phyloP scores from a whole-genome alignment of 2,113 vertebrate species.

The Copsychus sechellarum region DNA sequence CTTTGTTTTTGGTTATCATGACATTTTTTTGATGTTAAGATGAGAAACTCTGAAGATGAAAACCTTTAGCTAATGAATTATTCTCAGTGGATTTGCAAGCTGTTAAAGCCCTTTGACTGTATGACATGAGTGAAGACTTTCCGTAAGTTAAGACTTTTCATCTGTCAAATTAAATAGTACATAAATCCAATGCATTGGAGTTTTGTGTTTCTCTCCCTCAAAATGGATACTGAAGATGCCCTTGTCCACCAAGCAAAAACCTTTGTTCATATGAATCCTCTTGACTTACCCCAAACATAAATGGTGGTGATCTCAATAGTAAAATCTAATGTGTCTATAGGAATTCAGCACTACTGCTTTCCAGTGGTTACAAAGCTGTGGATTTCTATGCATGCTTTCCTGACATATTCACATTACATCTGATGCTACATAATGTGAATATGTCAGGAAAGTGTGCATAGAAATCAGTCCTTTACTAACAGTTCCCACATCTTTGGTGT shows the following conservation, averaged over 20 bases:
- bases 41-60: conserved; percentile 20
- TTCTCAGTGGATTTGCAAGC: conserved; percentile 21
- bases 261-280: neutral
- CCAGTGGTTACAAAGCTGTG: neutral
- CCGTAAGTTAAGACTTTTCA: neutral
- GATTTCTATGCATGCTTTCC: neutral
- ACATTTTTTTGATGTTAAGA: neutral
- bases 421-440: neutral
- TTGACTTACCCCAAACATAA: neutral
- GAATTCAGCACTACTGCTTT: neutral
- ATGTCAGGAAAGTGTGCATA: too few relatives aligned
- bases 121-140: neutral
- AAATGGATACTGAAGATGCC: neutral
- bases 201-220: neutral
- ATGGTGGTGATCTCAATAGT: rapidly evolving
- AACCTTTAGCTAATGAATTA: conserved; percentile 39
- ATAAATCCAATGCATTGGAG: neutral
- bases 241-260: neutral
- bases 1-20: neutral
- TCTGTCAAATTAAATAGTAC: neutral
- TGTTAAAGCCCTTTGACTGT: neutral
- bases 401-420: neutral
- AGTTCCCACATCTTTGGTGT: neutral
- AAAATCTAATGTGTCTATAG: neutral
- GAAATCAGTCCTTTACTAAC: neutral